phyloP scores from a whole-genome alignment of 1,140 invertebrate species.

The Bombus sylvicola region DNA sequence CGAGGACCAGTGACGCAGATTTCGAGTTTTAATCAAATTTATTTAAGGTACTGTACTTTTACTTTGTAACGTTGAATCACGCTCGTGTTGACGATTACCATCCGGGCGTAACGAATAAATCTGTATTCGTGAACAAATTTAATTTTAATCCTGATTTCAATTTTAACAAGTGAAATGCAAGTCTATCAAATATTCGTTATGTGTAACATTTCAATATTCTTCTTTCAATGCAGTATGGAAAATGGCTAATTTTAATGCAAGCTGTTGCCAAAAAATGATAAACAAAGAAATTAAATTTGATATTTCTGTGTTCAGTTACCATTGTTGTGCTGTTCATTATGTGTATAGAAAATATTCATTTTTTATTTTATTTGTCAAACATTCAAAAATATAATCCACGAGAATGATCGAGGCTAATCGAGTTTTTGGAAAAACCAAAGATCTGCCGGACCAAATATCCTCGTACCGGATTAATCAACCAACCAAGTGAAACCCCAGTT shows the following conservation, averaged over 20 bases:
- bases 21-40: neutral
- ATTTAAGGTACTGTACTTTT: neutral
- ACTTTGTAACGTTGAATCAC: neutral
- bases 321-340: neutral
- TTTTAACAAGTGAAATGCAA: neutral
- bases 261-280: neutral
- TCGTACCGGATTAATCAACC: neutral
- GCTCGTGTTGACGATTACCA: neutral
- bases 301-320: neutral
- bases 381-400: too few relatives aligned
- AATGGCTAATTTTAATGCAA: neutral
- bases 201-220: neutral
- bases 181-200: neutral
- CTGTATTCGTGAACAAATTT: neutral
- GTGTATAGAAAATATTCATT: too few relatives aligned
- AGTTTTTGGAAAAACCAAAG: neutral
- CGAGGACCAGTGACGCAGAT: neutral
- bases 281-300: neutral
- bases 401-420: too few relatives aligned
- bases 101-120: neutral
- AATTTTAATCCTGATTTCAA: neutral
- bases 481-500: neutral
- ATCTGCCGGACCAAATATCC: neutral
- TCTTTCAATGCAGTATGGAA: neutral
- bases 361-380: too few relatives aligned